A percentile compares a stretch with the other conserved stretches of the same genome.
These are phyloP conservation scores for Falco novaeseelandiae DNA, from an alignment of 2,797 vertebrate genomes.

Conservation along the genomic window DNA sequence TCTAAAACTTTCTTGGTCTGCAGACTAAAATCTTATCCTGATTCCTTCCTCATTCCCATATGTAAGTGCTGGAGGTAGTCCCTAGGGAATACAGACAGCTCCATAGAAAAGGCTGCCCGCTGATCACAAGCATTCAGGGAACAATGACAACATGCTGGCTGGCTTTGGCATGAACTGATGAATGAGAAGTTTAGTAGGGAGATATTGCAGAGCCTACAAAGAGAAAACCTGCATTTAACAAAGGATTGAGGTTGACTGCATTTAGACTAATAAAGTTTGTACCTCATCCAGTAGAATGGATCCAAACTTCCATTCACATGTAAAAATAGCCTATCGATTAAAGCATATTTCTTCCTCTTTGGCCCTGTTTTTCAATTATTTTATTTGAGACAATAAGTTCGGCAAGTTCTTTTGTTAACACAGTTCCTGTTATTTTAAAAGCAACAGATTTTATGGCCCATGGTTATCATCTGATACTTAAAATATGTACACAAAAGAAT, in stretches of 20 bases:
- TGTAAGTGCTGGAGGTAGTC: not conserved
- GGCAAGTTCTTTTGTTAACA: constrained; percentile 53
- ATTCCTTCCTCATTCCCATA: not conserved
- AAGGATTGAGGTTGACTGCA: constrained; percentile 55
- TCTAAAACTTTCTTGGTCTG: not conserved
- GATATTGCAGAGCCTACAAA: not conserved
- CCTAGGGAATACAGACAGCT: not conserved
- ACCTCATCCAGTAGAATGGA: constrained; percentile 43
- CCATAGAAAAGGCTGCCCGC: not conserved
- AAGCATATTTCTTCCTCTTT: constrained; percentile 71
- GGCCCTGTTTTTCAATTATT: constrained; percentile 50
- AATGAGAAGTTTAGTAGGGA: constrained; percentile 18
- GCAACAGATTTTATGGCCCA: not conserved
- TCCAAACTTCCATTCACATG: constrained; percentile 64
- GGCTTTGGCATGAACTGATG: not conserved
- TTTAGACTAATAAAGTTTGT: constrained; percentile 27
- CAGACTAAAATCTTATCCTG: not conserved
- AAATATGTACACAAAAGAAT: constrained; percentile 40
- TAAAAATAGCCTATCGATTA: constrained; percentile 77
- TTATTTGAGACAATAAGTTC: constrained; percentile 60
- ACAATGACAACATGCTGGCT: not conserved
- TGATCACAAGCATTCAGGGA: not conserved
- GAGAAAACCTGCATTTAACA: not conserved
- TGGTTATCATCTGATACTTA: constrained; percentile 27
- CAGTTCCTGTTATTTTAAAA: constrained; percentile 63